Evolutionary conservation across 92 coral and sea anemone genomes (phyloP), one percentile per base, ranked within the genome.

Genomic region (Desmophyllum pertusum): DNA sequence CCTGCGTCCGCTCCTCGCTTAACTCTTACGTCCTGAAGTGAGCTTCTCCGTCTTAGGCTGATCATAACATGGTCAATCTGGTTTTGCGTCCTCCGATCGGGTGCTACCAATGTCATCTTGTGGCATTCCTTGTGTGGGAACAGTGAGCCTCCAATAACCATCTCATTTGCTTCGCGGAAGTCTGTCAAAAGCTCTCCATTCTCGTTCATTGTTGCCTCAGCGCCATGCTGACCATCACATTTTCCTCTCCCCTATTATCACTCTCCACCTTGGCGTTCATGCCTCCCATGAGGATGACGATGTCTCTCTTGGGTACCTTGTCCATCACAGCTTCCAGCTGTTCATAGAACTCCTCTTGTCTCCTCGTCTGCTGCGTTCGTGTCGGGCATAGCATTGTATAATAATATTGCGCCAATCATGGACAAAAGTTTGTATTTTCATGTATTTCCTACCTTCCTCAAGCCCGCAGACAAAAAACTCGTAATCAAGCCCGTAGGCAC

Each of bases 111-210:
- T 23, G 85, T 70, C 51, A 10, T 42, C 15, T 70, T 57, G 55
- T 83, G 57, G n/a, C 80, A 55, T 35, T 83, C 75, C 61, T 42
- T 62, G 33, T 80, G 84, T 21, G 74, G 53, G 48, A 80, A 80
- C 69, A 83, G 57, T 73, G 79, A 42, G 36, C 79, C 79, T 51
- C 72, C 85, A 18, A 72, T 73, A 42, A 70, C 80, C 40, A 83
- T 42, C 77, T 70, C 85, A 65, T 81, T 81, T 81, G 77, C 69
- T 37, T 57, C 51, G 62, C 85, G 69, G 65, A 74, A 83, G 71
- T 73, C 59, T 21, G 52, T 46, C 63, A 59, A 30, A 65, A 61
- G 51, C 72, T 30, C 83, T 21, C 83, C 83, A 57, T 78, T 78
- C 67, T 78, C 73, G 14, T 48, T 51, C 41, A 73, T 73, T 74